Evolutionary conservation across 92 coral and sea anemone genomes (phyloP).

Genomic region (Actinernus sp.): DNA sequence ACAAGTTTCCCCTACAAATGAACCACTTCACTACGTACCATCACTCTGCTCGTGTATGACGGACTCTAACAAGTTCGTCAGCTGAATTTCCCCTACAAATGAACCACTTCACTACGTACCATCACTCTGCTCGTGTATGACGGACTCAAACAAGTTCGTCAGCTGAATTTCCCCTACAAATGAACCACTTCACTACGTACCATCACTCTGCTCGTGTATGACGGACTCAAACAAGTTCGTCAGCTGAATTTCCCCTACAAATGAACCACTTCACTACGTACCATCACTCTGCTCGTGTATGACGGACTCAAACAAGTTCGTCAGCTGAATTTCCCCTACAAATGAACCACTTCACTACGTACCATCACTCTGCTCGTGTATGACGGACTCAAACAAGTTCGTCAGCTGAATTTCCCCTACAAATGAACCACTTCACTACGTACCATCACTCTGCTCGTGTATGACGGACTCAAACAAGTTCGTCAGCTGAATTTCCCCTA

Average conservation of each 20-base stretch:
- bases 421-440: no score
- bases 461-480: constrained; percentile 81
- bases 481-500: constrained; percentile 85
- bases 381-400: constrained; percentile 76
- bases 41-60: constrained; percentile 91
- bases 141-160: constrained; percentile 81
- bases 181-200: constrained; percentile 55
- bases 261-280: constrained; percentile 43
- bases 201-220: constrained; percentile 88
- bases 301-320: constrained; percentile 80
- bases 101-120: constrained; percentile 69
- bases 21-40: no score
- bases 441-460: constrained; percentile 90
- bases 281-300: constrained; percentile 91
- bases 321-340: no score
- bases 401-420: no score
- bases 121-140: constrained; percentile 88
- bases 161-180: constrained; percentile 48
- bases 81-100: no score
- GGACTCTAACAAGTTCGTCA: constrained; percentile 85
- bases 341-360: no score
- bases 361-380: constrained; percentile 92
- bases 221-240: constrained; percentile 84
- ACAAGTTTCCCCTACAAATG: no score
- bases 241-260: constrained; percentile 50